phyloP scores from a whole-genome alignment of 2,888 invertebrate genomes.

The Cremastinae sp. region DNA sequence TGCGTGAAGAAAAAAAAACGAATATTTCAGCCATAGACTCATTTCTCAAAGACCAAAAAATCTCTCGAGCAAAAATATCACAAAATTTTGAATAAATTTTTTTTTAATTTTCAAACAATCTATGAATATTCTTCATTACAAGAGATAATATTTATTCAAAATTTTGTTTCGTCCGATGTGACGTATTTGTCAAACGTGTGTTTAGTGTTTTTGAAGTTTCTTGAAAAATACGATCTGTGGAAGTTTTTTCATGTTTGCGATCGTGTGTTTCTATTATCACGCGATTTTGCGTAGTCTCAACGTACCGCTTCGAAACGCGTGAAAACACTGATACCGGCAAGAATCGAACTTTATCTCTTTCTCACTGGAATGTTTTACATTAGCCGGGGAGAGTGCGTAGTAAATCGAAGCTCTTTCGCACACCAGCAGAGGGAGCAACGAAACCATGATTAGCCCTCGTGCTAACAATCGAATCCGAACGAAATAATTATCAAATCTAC shows the following conservation, averaged over 20 bases:
- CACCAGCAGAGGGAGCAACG: conserved; percentile 37
- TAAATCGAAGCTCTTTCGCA: conserved; percentile 45
- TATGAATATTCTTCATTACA: neutral
- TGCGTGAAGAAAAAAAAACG: conserved; percentile 25
- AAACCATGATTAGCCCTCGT: conserved; percentile 28
- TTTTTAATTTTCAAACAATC: conserved; percentile 6
- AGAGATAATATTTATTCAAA: too few species aligned
- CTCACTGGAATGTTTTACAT: conserved; percentile 15
- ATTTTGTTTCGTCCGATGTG: neutral
- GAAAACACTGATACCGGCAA: conserved; percentile 60
- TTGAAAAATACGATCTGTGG: neutral
- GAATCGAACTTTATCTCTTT: conserved; percentile 38
- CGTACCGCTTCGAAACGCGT: conserved; percentile 55
- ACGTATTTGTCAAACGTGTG: too few species aligned
- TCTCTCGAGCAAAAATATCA: neutral
- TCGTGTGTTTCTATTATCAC: neutral
- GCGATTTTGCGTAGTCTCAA: conserved; percentile 28
- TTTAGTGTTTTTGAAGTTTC: too few species aligned
- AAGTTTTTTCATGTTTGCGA: neutral
- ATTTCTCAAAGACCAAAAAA: conserved; percentile 8
- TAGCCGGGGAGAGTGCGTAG: conserved; percentile 32
- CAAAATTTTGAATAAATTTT: conserved; percentile 6
- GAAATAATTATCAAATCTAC: neutral
- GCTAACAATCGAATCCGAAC: conserved; percentile 4
- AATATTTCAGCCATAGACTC: conserved; percentile 31